Evolutionary conservation across 2,888 invertebrate genomes (phyloP).

Genomic region (Platycheirus albimanus): DNA sequence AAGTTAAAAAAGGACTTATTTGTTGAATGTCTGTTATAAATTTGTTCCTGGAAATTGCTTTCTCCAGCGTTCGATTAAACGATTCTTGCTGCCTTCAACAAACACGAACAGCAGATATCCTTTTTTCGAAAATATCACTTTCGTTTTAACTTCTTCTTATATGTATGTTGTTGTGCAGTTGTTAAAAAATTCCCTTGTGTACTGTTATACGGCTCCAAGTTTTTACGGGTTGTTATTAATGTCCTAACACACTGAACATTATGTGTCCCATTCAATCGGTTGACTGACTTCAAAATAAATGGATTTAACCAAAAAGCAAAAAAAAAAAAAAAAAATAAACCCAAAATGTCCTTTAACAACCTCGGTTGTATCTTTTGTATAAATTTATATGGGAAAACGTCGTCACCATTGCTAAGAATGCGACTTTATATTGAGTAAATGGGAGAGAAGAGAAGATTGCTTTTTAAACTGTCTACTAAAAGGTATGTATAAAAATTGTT

Average conservation of each 20-base stretch:
- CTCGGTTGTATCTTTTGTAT: too few relatives aligned
- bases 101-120: not conserved
- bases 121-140: not conserved
- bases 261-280: slow-evolving; percentile 60
- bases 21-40: slow-evolving; percentile 14
- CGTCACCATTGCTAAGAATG: too few relatives aligned
- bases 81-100: slow-evolving; percentile 1
- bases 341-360: not conserved
- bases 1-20: slow-evolving; percentile 26
- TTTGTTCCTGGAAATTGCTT: not conserved
- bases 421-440: not conserved
- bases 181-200: slow-evolving; percentile 11
- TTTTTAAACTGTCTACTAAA: slow-evolving; percentile 8
- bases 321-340: not conserved
- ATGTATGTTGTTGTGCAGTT: slow-evolving; percentile 6
- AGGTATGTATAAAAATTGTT: slow-evolving; percentile 3
- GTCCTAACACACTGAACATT: slow-evolving; percentile 44
- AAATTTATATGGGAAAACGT: too few relatives aligned
- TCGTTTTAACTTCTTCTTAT: not conserved
- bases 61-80: not conserved
- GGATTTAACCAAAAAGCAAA: not conserved
- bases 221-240: slow-evolving; percentile 61
- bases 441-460: not conserved
- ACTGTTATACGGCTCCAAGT: slow-evolving; percentile 28
- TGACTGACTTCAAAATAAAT: slow-evolving; percentile 50